A percentile compares a stretch with the other conserved stretches of the same genome.
Evolutionary conservation across 1,140 invertebrate genomes (phyloP).

Genomic region (Brachionus asplanchnoidis): DNA sequence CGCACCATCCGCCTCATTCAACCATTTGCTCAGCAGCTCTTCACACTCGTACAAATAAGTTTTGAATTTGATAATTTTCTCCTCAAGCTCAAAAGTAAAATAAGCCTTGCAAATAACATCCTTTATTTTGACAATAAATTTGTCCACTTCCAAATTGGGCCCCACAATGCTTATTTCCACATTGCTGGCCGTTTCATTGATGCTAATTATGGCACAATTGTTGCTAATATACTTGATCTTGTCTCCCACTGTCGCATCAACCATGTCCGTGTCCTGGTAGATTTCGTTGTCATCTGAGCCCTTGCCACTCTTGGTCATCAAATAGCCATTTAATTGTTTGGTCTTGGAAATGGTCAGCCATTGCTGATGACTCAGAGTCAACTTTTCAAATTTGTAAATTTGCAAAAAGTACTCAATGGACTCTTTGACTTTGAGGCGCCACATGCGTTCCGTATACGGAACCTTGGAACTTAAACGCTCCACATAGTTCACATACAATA

Average conservation of each 20-base stretch:
- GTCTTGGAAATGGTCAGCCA: constrained; percentile 26
- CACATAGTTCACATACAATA: constrained; percentile 29
- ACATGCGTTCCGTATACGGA: constrained; percentile 34
- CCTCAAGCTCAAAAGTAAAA: constrained; percentile 38
- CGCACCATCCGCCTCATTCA: neutral
- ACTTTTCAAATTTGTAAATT: constrained; percentile 35
- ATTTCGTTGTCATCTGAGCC: neutral
- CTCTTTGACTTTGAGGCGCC: constrained; percentile 39
- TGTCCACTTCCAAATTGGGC: constrained; percentile 17
- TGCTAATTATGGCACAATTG: constrained; percentile 33
- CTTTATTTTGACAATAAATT: constrained; percentile 33
- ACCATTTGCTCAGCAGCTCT: neutral
- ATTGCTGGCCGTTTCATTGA: constrained; percentile 29
- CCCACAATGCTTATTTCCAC: constrained; percentile 30
- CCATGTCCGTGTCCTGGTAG: neutral
- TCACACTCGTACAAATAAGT: constrained; percentile 39
- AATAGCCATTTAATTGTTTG: constrained; percentile 12
- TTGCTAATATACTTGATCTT: constrained; percentile 25
- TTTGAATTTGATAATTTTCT: constrained; percentile 40
- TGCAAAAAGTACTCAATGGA: constrained; percentile 33
- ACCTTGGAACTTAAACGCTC: neutral
- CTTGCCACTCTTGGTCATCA: neutral
- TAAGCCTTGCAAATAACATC: constrained; percentile 40
- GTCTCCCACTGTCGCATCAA: neutral
- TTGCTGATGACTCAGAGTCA: constrained; percentile 26